These are phyloP conservation scores for Karalla daura DNA, from an alignment of 2,797 vertebrate species.

Conservation along the genomic window DNA sequence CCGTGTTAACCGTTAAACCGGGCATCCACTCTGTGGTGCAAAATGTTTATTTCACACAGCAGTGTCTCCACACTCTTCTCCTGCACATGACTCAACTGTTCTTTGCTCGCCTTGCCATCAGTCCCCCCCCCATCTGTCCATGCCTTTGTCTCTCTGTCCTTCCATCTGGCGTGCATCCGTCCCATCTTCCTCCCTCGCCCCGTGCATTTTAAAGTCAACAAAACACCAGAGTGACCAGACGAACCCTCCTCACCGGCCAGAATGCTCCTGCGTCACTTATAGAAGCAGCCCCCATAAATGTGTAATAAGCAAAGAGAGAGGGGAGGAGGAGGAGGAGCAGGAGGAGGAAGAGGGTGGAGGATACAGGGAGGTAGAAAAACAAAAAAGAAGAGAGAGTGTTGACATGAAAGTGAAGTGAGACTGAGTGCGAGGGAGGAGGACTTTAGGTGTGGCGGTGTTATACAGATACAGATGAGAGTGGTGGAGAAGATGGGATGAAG, in stretches of 20 bases:
- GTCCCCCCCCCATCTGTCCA: slow-evolving; percentile 64
- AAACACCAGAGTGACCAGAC: slow-evolving; percentile 63
- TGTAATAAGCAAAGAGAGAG: slow-evolving; percentile 33
- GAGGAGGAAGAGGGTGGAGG: background rate
- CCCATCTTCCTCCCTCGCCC: slow-evolving; percentile 44
- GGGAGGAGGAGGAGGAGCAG: slow-evolving; percentile 1
- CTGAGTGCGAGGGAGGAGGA: background rate
- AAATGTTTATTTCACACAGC: slow-evolving; percentile 60
- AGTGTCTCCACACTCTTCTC: slow-evolving; percentile 70
- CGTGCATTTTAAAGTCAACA: slow-evolving; percentile 61
- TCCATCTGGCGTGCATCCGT: slow-evolving; percentile 59
- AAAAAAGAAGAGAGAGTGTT: background rate
- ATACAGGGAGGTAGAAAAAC: background rate
- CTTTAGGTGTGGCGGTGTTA: slow-evolving; percentile 17
- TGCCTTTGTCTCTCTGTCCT: slow-evolving; percentile 51
- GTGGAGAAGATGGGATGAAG: background rate
- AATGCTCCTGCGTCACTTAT: slow-evolving; percentile 53
- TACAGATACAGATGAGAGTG: slow-evolving; percentile 29
- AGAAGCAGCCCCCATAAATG: slow-evolving; percentile 54
- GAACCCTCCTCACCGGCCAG: slow-evolving; percentile 46
- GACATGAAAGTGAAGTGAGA: slow-evolving; percentile 6
- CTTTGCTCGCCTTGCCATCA: slow-evolving; percentile 52
- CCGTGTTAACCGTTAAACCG: slow-evolving; percentile 9
- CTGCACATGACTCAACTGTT: slow-evolving; percentile 74
- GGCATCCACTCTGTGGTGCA: slow-evolving; percentile 60